phyloP scores from a whole-genome alignment of 92 coral and sea anemone genomes.

The Diadumene lineata region DNA sequence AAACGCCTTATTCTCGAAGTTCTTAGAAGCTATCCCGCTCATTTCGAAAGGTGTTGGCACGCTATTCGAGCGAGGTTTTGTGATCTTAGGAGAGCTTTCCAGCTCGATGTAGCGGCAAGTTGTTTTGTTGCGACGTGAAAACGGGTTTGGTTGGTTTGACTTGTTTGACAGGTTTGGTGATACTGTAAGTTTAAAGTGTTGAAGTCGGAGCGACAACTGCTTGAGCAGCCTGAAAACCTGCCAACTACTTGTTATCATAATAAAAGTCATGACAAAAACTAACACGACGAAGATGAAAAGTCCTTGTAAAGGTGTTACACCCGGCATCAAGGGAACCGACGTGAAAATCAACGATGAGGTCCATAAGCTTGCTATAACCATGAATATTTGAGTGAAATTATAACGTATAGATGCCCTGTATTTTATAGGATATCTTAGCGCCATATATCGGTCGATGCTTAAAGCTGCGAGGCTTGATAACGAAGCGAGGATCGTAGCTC shows the following conservation, averaged over 20 bases:
- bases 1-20: constrained; percentile 19
- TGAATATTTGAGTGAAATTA: constrained; percentile 12
- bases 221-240: constrained; percentile 29
- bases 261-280: constrained; percentile 48
- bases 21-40: background rate
- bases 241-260: constrained; percentile 41
- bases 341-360: constrained; percentile 35
- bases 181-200: constrained; percentile 20
- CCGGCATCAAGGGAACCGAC: constrained; percentile 42
- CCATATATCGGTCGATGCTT: constrained; percentile 48
- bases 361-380: constrained; percentile 34
- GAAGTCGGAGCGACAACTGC: constrained; percentile 17
- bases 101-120: constrained; percentile 5
- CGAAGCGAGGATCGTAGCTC: constrained; percentile 53
- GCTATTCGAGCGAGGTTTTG: constrained; percentile 3
- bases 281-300: constrained; percentile 44
- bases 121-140: constrained; percentile 4
- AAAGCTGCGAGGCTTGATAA: constrained; percentile 41
- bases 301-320: constrained; percentile 37
- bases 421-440: constrained; percentile 43
- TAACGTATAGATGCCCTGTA: constrained; percentile 45
- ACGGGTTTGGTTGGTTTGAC: background rate
- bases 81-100: background rate
- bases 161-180: background rate
- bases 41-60: background rate